Evolutionary conservation across 2,888 invertebrate genomes (phyloP).

Genomic region (Autographa gamma): DNA sequence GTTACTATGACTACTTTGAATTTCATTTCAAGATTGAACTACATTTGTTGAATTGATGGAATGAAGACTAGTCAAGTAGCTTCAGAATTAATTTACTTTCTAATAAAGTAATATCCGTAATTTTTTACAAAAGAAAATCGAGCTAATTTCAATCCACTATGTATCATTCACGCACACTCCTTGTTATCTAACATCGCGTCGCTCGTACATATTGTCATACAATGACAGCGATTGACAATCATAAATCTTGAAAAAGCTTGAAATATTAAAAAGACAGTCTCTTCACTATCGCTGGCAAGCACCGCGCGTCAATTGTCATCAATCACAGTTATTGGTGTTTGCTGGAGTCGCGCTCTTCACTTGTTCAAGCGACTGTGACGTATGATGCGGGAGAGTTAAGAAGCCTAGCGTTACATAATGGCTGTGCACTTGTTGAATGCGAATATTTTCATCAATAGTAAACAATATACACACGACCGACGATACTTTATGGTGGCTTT

Average conservation of each 20-base stretch:
- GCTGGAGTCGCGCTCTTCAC: background rate
- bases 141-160: background rate
- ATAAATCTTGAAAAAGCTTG: background rate
- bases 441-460: background rate
- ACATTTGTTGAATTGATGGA: background rate
- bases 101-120: no score
- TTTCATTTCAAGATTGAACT: background rate
- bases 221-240: background rate
- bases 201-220: background rate
- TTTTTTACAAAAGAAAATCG: no score
- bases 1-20: conserved; percentile 18
- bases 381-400: background rate
- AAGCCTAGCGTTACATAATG: background rate
- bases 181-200: background rate
- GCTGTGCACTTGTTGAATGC: conserved; percentile 1
- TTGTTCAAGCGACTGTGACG: conserved; percentile 4
- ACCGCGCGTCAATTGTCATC: conserved; percentile 2
- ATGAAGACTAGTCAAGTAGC: background rate
- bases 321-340: background rate
- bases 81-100: no score
- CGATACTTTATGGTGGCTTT: no score
- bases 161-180: background rate
- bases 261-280: background rate
- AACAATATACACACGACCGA: background rate
- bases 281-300: background rate